Conservation (phyloP, 2,113 vertebrate genomes). For the Orientallactaga bullata region DNA sequence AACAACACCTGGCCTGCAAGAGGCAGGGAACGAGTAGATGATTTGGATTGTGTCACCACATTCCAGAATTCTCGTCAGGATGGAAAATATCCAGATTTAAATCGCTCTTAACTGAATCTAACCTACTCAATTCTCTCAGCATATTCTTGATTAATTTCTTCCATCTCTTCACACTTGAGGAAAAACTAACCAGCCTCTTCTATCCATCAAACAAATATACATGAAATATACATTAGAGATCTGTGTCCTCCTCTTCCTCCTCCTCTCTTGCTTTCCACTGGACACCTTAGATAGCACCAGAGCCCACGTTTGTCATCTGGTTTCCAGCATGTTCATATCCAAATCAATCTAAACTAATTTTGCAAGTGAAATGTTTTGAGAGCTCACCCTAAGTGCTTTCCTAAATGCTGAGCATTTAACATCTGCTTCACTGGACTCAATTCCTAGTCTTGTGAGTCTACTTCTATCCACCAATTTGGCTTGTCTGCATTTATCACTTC, state of each 20-base stretch:
- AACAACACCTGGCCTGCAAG: background rate
- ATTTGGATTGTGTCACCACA: background rate
- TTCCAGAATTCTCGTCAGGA: background rate
- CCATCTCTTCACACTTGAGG: background rate
- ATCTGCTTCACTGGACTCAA: conserved; percentile 70
- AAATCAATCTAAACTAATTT: conserved; percentile 77
- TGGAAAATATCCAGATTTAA: background rate
- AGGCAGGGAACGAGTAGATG: background rate
- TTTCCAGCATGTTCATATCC: conserved; percentile 62
- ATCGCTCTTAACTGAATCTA: background rate
- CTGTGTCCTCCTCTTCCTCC: background rate
- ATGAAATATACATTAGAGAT: background rate
- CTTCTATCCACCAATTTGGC: conserved; percentile 57
- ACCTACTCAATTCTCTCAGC: conserved; percentile 2
- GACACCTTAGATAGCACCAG: background rate
- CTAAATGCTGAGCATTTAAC: conserved; percentile 72
- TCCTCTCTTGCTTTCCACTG: background rate
- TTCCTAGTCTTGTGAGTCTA: conserved; percentile 20
- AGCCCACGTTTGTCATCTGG: conserved; percentile 31
- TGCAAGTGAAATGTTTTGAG: conserved; percentile 76
- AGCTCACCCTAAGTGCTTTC: conserved; percentile 67
- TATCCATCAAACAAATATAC: background rate
- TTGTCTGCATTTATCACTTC: conserved; percentile 65
- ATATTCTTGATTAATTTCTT: conserved; percentile 34
- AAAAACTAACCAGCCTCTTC: conserved; percentile 22